Evolutionary conservation across 2,797 vertebrate genomes (phyloP).

Genomic region (Thaleichthys pacificus): DNA sequence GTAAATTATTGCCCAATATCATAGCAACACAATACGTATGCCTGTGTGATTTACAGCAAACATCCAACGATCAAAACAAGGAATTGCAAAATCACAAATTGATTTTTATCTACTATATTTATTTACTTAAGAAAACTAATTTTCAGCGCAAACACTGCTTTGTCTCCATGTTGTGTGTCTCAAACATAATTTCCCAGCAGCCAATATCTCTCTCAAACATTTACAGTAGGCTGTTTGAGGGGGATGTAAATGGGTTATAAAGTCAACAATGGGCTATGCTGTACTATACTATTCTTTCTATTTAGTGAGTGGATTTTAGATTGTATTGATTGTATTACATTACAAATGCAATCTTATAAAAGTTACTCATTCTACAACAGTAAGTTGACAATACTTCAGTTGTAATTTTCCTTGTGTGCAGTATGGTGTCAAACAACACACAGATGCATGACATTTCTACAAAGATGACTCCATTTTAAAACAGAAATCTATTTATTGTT

Average conservation of each 20-base stretch:
- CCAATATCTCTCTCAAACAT: slow-evolving; percentile 6
- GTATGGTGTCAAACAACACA: not conserved
- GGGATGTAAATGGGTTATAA: not conserved
- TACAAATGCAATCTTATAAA: no score
- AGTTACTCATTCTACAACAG: no score
- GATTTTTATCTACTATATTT: not conserved
- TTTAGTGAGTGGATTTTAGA: no score
- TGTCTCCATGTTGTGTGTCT: slow-evolving; percentile 11
- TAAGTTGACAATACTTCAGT: not conserved
- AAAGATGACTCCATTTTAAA: slow-evolving; percentile 28
- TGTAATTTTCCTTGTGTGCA: not conserved
- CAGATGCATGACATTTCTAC: not conserved
- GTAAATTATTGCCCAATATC: not conserved
- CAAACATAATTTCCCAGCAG: not conserved
- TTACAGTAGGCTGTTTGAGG: not conserved
- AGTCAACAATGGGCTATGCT: not conserved
- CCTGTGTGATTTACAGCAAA: not conserved
- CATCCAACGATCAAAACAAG: not conserved
- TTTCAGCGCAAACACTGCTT: not conserved
- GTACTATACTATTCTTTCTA: no score
- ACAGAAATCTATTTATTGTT: slow-evolving; percentile 51
- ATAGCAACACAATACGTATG: not conserved
- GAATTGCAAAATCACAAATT: not conserved
- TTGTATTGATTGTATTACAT: no score
- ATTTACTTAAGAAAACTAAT: not conserved